A percentile compares a stretch with the other conserved stretches of the same genome.
phyloP scores from a whole-genome alignment of 2,797 vertebrate genomes.

The Odontamblyopus lacepedii region DNA sequence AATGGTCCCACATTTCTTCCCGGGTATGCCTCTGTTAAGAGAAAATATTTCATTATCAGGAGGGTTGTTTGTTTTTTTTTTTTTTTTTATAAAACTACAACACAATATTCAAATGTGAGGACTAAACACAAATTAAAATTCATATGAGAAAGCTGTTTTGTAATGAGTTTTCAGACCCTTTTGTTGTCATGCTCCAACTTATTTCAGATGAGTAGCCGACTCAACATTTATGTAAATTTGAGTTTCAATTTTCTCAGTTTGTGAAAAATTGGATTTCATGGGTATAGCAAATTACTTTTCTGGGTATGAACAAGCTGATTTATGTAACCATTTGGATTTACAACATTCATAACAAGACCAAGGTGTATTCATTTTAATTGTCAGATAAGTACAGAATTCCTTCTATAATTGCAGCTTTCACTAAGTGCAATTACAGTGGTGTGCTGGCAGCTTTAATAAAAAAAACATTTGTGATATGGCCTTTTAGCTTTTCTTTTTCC shows the following conservation, averaged over 20 bases:
- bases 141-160: neutral
- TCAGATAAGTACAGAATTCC: slow-evolving; percentile 11
- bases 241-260: neutral
- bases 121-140: neutral
- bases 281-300: neutral
- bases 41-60: slow-evolving; percentile 28
- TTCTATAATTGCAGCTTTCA: slow-evolving; percentile 16
- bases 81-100: neutral
- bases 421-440: slow-evolving; percentile 13
- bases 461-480: slow-evolving; percentile 24
- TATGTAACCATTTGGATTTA: neutral
- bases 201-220: neutral
- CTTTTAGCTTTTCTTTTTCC: slow-evolving; percentile 16
- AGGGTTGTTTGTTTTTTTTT: neutral
- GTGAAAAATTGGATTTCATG: neutral
- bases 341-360: slow-evolving; percentile 8
- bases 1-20: slow-evolving; percentile 92
- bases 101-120: neutral
- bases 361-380: neutral
- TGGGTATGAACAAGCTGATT: neutral
- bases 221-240: neutral
- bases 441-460: slow-evolving; percentile 29
- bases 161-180: neutral
- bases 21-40: slow-evolving; percentile 84
- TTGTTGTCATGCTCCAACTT: neutral